These are phyloP conservation scores for Tromatobia lineatoria DNA, from an alignment of 2,888 invertebrate species.

Conservation along the genomic window DNA sequence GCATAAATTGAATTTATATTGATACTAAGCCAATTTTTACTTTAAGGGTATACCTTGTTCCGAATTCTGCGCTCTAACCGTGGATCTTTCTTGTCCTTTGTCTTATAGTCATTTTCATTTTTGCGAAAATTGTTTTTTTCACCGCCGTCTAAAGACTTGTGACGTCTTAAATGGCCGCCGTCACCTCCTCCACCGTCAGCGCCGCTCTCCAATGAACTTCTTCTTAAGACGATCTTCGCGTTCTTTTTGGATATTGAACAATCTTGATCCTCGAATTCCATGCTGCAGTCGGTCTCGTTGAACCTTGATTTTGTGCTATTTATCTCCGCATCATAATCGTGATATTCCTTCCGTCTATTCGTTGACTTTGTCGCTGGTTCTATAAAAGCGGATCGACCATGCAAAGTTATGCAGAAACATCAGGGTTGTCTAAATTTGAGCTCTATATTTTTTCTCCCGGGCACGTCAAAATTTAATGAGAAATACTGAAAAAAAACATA, in stretches of 20 bases:
- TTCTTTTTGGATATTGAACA: constrained; percentile 75
- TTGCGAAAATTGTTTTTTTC: constrained; percentile 87
- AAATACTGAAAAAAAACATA: too few relatives aligned
- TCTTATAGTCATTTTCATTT: constrained; percentile 87
- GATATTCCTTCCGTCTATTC: constrained; percentile 69
- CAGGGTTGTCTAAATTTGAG: too few relatives aligned
- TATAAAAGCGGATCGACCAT: neutral
- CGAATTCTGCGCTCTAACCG: constrained; percentile 89
- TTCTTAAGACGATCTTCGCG: constrained; percentile 78
- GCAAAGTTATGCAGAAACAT: neutral
- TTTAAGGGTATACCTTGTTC: constrained; percentile 87
- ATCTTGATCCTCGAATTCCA: constrained; percentile 65
- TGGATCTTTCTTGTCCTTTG: constrained; percentile 87
- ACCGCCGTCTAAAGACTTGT: constrained; percentile 88
- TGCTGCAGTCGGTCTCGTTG: constrained; percentile 54
- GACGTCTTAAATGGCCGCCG: constrained; percentile 85
- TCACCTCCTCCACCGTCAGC: constrained; percentile 82
- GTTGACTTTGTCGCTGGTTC: constrained; percentile 24
- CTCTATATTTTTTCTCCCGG: too few relatives aligned
- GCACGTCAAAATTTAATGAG: too few relatives aligned
- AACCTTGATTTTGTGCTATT: constrained; percentile 51
- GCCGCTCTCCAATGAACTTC: constrained; percentile 83
- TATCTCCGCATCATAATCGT: constrained; percentile 66
- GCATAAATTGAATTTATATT: neutral
- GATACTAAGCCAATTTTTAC: neutral